Base-by-base conservation (phyloP, 2,113 vertebrate species). In the Donacobius atricapilla region DNA sequence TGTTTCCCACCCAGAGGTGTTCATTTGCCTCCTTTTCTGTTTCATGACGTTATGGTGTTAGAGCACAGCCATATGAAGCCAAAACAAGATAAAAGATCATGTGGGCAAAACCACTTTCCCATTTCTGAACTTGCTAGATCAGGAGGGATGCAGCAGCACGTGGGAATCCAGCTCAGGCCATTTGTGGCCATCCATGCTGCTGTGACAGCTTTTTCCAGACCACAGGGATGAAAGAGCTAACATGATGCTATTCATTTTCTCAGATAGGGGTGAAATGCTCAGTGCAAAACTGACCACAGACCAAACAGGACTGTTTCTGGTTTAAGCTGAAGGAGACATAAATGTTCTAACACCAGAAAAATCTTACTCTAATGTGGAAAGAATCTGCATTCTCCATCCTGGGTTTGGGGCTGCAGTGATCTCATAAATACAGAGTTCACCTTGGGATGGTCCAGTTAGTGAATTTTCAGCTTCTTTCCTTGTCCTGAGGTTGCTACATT, bases 1-100 rank as follows among this genome's bases (percentile, higher is more conserved):
- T 37, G 4, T 69, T 91, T 77, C 28, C 23, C 20, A 73, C 33
- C 8, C 7, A 10, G 8, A 27, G 45, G 24, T 65, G 81, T 33
- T 80, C 17, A 11, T 44, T 45, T 53, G n/a, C 45, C 8, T 56
- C 50, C 54, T 81, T 51, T 87, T 51, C 35, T 83, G 18, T 64
- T 28, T 58, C 16, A 6, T 2, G 2, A 14, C 0, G 1, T 64
- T 71, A 28, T 0, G 0, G 33, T 64, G 40, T 76, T 60, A 69
- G n/a, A 91, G 45, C 54, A 89, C 37, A 87, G 37, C 40, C 2
- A 2, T 16, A 6, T 4, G 3, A 91, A 86, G 68, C 27, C 21
- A 39, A 39, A 77, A 6, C 0, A 0, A 51, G 30, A n/a, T 10
- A 81, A 81, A n/a, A 76, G 60, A 37, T 31, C 13, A 9, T 31